phyloP scores from a whole-genome alignment of 1,140 invertebrate genomes.

The Tigriopus japonicus region DNA sequence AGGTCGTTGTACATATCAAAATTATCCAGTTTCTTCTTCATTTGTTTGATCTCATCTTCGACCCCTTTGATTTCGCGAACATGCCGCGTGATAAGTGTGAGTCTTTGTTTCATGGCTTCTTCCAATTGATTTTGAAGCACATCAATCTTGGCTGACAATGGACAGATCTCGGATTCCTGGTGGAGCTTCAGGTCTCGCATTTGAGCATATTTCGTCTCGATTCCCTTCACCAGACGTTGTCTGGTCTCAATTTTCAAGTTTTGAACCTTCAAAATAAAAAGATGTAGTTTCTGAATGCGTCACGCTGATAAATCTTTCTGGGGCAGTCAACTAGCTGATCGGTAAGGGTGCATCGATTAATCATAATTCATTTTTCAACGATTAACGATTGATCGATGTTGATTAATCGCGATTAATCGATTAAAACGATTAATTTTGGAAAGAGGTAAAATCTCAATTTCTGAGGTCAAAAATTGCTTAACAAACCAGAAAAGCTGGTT shows the following conservation, averaged over 20 bases:
- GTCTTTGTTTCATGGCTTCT: background rate
- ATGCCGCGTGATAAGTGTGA: background rate
- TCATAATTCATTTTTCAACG: no score
- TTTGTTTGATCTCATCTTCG: background rate
- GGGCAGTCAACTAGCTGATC: no score
- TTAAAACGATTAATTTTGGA: no score
- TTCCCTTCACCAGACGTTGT: background rate
- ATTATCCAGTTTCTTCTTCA: constrained; percentile 4
- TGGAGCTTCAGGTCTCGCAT: background rate
- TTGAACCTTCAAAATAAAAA: background rate
- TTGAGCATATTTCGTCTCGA: background rate
- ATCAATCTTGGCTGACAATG: background rate
- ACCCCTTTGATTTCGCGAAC: background rate
- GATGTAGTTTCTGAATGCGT: no score
- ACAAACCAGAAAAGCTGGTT: no score
- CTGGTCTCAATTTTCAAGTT: background rate
- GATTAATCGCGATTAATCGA: no score
- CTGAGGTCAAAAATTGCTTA: no score
- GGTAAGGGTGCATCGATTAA: no score
- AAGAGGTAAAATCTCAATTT: no score
- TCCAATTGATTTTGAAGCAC: background rate
- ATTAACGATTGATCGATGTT: no score
- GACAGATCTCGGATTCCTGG: background rate
- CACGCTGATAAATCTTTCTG: no score
- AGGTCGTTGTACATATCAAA: background rate